A percentile compares a stretch with the other conserved stretches of the same genome.
These are phyloP conservation scores for Panurus biarmicus DNA, from an alignment of 2,113 vertebrate genomes.

Conservation along the genomic window DNA sequence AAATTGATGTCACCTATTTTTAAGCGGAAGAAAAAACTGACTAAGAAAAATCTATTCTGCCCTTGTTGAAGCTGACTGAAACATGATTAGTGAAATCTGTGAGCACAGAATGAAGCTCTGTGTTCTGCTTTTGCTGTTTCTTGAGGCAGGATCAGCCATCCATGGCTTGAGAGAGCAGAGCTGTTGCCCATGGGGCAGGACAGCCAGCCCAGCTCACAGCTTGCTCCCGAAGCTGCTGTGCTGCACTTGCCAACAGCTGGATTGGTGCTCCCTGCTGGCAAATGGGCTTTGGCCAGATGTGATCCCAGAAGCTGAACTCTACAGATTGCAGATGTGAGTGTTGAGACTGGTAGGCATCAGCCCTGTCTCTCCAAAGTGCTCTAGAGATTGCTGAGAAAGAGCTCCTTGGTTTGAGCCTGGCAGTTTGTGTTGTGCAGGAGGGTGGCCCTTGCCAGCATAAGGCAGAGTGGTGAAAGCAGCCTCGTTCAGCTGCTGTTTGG, in stretches of 20 bases:
- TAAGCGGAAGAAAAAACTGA: neutral
- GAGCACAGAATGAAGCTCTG: neutral
- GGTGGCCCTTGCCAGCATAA: neutral
- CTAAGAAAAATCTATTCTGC: neutral
- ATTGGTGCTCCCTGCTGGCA: neutral
- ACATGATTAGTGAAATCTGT: neutral
- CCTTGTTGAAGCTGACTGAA: neutral
- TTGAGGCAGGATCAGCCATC: neutral
- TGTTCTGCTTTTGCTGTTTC: neutral
- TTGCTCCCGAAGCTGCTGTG: neutral
- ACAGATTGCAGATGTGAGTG: neutral
- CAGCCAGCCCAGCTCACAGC: neutral
- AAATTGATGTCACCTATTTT: conserved; percentile 10
- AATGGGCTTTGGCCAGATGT: neutral
- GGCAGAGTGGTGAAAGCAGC: neutral
- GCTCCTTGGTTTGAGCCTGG: neutral
- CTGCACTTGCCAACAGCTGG: neutral
- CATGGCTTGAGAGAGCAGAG: neutral
- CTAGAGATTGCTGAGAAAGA: neutral
- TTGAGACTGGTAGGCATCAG: neutral
- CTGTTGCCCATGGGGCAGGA: neutral
- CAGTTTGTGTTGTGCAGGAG: neutral
- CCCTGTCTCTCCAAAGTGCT: neutral
- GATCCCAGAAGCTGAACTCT: neutral
- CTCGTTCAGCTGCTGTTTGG: neutral